These are phyloP conservation scores for Polydrusus tereticollis DNA, from an alignment of 2,888 invertebrate species.

Conservation along the genomic window DNA sequence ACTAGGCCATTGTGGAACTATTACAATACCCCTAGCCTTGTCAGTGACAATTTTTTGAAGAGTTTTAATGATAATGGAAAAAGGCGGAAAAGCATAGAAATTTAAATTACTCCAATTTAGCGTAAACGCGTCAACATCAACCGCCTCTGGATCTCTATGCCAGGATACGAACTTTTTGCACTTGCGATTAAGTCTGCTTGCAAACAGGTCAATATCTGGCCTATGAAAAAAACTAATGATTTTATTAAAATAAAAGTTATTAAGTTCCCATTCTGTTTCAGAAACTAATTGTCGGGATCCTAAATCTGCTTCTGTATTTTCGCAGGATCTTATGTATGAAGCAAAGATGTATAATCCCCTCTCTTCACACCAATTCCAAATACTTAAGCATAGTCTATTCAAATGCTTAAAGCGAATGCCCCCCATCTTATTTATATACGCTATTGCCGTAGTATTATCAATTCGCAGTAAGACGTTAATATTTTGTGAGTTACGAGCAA, in stretches of 20 bases:
- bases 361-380: conserved; percentile 42
- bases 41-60: too few relatives aligned
- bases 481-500: conserved; percentile 40
- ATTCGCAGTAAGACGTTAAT: conserved; percentile 31
- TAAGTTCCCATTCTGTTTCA: conserved; percentile 27
- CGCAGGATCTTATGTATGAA: conserved; percentile 29
- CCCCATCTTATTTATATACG: conserved; percentile 45
- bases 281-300: conserved; percentile 9
- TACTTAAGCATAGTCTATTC: conserved; percentile 10
- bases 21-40: too few relatives aligned
- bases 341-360: conserved; percentile 37
- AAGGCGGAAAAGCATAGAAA: too few relatives aligned
- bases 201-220: conserved; percentile 45
- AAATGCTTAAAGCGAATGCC: conserved; percentile 13
- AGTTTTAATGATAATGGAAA: too few relatives aligned
- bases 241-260: conserved; percentile 2
- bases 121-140: too few relatives aligned
- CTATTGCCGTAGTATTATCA: conserved; percentile 44
- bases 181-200: conserved; percentile 47
- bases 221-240: conserved; percentile 18
- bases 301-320: conserved; percentile 35
- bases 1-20: too few relatives aligned
- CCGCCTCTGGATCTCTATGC: too few relatives aligned
- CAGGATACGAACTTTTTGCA: conserved; percentile 55
- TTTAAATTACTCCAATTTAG: too few relatives aligned